These are phyloP conservation scores for Lasioglossum oenotherae DNA, from an alignment of 2,888 invertebrate genomes.

Conservation along the genomic window DNA sequence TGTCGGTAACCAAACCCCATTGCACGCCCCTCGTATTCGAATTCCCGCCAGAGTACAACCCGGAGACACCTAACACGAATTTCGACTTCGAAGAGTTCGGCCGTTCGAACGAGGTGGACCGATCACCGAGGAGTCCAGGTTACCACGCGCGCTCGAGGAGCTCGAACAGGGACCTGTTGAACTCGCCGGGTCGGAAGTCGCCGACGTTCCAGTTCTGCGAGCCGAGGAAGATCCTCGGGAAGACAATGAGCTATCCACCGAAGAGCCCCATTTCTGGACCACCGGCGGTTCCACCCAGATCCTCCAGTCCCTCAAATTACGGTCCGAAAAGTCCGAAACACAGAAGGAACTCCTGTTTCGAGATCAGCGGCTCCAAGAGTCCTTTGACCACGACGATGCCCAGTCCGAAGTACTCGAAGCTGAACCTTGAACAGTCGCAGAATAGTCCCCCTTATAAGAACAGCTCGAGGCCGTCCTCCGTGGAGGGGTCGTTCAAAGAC, in stretches of 20 bases:
- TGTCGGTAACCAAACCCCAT: slow-evolving; percentile 86
- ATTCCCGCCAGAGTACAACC: slow-evolving; percentile 77
- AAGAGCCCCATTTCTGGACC: slow-evolving; percentile 72
- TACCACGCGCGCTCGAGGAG: slow-evolving; percentile 66
- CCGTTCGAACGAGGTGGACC: slow-evolving; percentile 49
- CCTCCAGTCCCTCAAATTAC: slow-evolving; percentile 70
- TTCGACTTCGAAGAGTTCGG: slow-evolving; percentile 78
- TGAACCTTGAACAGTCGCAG: slow-evolving; percentile 38
- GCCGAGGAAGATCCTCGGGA: slow-evolving; percentile 74
- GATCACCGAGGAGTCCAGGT: slow-evolving; percentile 42
- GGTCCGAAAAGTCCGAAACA: slow-evolving; percentile 71
- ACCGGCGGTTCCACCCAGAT: slow-evolving; percentile 52
- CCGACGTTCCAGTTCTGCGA: slow-evolving; percentile 77
- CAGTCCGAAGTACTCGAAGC: slow-evolving; percentile 35
- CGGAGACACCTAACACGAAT: slow-evolving; percentile 75
- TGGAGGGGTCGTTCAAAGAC: slow-evolving; percentile 45
- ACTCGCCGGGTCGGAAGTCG: slow-evolving; percentile 63
- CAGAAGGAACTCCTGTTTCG: slow-evolving; percentile 75
- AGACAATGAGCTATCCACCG: slow-evolving; percentile 77
- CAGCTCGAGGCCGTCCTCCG: slow-evolving; percentile 37
- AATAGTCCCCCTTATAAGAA: slow-evolving; percentile 34
- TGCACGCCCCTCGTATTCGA: slow-evolving; percentile 85
- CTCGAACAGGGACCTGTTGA: slow-evolving; percentile 52
- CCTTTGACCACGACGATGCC: slow-evolving; percentile 76
- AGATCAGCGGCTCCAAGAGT: slow-evolving; percentile 68